Conservation (phyloP, 2,797 vertebrate species). For the Siniperca obscura region DNA sequence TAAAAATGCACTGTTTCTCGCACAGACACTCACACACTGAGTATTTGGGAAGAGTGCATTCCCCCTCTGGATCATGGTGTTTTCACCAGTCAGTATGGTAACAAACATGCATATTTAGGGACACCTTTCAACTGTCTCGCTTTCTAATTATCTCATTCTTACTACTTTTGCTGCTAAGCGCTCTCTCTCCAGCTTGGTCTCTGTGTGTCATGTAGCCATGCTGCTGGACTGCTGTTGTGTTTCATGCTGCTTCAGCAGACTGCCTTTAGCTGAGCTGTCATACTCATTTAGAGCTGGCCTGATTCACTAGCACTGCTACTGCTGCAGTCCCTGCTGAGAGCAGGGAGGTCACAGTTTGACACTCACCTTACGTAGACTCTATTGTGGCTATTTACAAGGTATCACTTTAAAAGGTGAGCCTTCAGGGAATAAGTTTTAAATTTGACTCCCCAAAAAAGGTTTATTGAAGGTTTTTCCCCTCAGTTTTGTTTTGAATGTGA, state of each 20-base stretch:
- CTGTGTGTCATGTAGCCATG: constrained; percentile 62
- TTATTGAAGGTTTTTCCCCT: background rate
- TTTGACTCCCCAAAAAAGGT: background rate
- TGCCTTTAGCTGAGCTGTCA: constrained; percentile 82
- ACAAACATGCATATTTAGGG: constrained; percentile 25
- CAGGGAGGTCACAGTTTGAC: constrained; percentile 57
- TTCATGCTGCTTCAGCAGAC: constrained; percentile 84
- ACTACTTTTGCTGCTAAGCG: constrained; percentile 36
- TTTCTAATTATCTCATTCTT: constrained; percentile 44
- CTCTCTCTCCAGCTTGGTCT: constrained; percentile 31
- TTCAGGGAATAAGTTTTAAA: background rate
- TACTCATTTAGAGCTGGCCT: constrained; percentile 61
- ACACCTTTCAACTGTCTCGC: constrained; percentile 30
- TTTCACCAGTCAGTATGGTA: constrained; percentile 15
- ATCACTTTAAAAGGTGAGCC: constrained; percentile 22
- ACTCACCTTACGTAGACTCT: constrained; percentile 42
- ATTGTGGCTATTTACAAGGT: constrained; percentile 30
- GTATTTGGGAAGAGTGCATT: background rate
- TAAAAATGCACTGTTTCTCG: background rate
- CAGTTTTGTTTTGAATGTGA: no score
- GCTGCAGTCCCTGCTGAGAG: constrained; percentile 71
- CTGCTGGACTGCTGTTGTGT: constrained; percentile 54
- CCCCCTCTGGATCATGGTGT: constrained; percentile 7
- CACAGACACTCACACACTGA: background rate
- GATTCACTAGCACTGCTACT: constrained; percentile 60